Conservation (phyloP, 53 echinoderm and acorn worm genomes). For the Patiria pectinifera region DNA sequence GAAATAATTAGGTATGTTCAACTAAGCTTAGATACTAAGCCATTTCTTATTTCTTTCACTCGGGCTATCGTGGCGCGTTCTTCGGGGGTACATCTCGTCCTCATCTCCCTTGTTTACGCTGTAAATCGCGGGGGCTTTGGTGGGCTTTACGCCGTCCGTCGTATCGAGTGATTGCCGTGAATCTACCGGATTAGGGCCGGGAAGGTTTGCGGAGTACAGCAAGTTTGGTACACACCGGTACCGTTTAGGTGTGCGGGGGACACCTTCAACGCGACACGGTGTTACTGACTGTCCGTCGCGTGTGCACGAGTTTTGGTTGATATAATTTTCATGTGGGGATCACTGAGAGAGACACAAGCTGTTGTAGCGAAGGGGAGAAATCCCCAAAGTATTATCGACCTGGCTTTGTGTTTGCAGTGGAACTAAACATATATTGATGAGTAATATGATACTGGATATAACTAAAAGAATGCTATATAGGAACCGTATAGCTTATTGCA, state of each 20-base stretch:
- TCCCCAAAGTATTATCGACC: background rate
- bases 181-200: background rate
- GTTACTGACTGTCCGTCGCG: background rate
- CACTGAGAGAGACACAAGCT: constrained; percentile 10
- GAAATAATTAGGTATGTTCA: no score
- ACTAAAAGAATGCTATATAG: background rate
- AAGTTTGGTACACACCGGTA: no score
- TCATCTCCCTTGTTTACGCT: background rate
- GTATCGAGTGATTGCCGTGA: background rate
- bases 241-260: no score
- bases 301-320: background rate
- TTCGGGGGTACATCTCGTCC: background rate
- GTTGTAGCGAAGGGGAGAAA: background rate
- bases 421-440: background rate
- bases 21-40: background rate
- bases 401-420: background rate
- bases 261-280: background rate
- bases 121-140: background rate
- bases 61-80: background rate
- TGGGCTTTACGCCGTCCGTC: background rate
- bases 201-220: background rate
- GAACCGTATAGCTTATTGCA: background rate
- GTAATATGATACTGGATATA: background rate
- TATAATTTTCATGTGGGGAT: background rate
- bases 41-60: background rate